These are phyloP conservation scores for Lineus longissimus DNA, from an alignment of 1,140 invertebrate genomes.

Conservation along the genomic window DNA sequence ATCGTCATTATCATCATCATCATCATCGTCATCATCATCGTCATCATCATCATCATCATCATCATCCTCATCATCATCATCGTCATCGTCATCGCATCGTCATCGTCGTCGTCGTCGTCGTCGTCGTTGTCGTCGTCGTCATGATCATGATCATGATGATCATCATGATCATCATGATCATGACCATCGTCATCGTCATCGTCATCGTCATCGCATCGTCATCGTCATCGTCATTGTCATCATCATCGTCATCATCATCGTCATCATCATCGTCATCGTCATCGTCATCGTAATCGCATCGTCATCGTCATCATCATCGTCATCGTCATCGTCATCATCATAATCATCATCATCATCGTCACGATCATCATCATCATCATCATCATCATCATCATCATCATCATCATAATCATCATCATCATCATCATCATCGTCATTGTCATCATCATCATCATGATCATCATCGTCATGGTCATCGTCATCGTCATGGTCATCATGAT, in stretches of 20 bases:
- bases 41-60: constrained; percentile 11
- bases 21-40: constrained; percentile 6
- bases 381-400: too few species aligned
- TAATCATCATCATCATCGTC: too few species aligned
- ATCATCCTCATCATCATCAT: too few species aligned
- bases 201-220: too few species aligned
- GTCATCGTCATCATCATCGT: too few species aligned
- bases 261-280: neutral
- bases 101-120: neutral
- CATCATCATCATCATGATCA: constrained; percentile 1
- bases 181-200: too few species aligned
- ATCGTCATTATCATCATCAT: constrained; percentile 11
- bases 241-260: neutral
- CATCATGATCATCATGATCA: too few species aligned
- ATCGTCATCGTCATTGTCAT: neutral
- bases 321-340: neutral
- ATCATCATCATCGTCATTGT: neutral
- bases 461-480: neutral
- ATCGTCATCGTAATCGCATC: too few species aligned
- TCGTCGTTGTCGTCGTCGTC: neutral
- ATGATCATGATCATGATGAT: too few species aligned
- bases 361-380: neutral
- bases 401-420: too few species aligned
- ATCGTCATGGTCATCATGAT: neutral
- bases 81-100: too few species aligned